Evolutionary conservation across 2,888 invertebrate genomes (phyloP).

Genomic region (Polyommatus iphigenia): DNA sequence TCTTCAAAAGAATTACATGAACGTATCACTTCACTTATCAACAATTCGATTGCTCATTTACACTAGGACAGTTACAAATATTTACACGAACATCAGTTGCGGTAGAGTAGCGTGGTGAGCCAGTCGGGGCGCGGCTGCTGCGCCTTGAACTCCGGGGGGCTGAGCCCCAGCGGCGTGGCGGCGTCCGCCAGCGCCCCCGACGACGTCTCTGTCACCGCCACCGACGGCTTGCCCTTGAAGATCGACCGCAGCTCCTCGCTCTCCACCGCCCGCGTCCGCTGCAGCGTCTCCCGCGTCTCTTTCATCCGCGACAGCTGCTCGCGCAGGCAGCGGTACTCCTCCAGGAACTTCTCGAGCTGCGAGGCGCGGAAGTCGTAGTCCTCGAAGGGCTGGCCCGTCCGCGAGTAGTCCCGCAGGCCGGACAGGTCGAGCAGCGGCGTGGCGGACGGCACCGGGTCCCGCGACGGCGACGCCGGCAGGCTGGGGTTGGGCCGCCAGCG

Average conservation of each 20-base stretch:
- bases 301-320: slow-evolving; percentile 90
- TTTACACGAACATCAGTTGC: slow-evolving; percentile 58
- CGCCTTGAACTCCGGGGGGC: slow-evolving; percentile 67
- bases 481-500: slow-evolving; percentile 77
- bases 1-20: slow-evolving; percentile 67
- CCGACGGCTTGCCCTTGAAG: slow-evolving; percentile 79
- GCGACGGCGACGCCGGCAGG: slow-evolving; percentile 84
- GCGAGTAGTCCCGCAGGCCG: slow-evolving; percentile 75
- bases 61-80: slow-evolving; percentile 63
- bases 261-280: slow-evolving; percentile 67
- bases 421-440: slow-evolving; percentile 83
- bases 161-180: slow-evolving; percentile 66
- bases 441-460: slow-evolving; percentile 74
- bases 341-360: slow-evolving; percentile 88
- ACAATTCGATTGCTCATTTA: slow-evolving; percentile 62
- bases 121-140: slow-evolving; percentile 69
- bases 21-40: slow-evolving; percentile 63
- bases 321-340: slow-evolving; percentile 88
- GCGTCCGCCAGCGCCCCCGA: slow-evolving; percentile 68
- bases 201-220: slow-evolving; percentile 73
- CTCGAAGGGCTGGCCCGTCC: slow-evolving; percentile 69
- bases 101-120: slow-evolving; percentile 71
- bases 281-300: slow-evolving; percentile 86
- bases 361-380: slow-evolving; percentile 89
- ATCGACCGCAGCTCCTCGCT: slow-evolving; percentile 78